Percentiles rank a stretch among this genome's conserved stretches.
Conservation (phyloP, 1,140 invertebrate species). For the Camponotus floridanus region DNA sequence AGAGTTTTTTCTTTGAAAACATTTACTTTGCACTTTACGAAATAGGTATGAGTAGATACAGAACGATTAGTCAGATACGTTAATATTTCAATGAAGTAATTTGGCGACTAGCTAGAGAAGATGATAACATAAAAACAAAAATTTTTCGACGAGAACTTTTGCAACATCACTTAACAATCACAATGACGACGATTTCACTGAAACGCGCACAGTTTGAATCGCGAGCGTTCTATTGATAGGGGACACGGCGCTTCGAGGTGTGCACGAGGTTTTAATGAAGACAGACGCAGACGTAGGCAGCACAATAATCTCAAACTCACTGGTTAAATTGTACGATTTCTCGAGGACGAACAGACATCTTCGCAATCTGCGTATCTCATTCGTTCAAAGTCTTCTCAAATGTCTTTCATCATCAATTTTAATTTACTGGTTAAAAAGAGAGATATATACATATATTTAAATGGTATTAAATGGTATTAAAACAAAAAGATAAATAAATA, state of each 20-base stretch:
- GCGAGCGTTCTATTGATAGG: slow-evolving; percentile 59
- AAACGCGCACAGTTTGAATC: background rate
- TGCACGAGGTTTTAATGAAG: slow-evolving; percentile 68
- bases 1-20: background rate
- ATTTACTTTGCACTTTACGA: background rate
- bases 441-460: background rate
- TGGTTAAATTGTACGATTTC: slow-evolving; percentile 63
- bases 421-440: background rate
- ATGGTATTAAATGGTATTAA: background rate
- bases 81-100: background rate
- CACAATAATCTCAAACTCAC: slow-evolving; percentile 68
- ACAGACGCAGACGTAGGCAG: slow-evolving; percentile 50
- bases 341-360: slow-evolving; percentile 38
- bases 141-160: background rate
- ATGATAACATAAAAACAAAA: background rate
- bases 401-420: background rate
- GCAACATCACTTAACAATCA: slow-evolving; percentile 26
- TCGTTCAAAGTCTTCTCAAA: slow-evolving; percentile 25
- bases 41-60: background rate
- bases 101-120: background rate
- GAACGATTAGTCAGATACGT: background rate
- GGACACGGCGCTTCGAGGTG: slow-evolving; percentile 49
- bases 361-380: slow-evolving; percentile 17
- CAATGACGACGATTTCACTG: slow-evolving; percentile 26
- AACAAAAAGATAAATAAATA: slow-evolving; percentile 20